phyloP scores from a whole-genome alignment of 2,888 invertebrate species.

The Selenia dentaria region DNA sequence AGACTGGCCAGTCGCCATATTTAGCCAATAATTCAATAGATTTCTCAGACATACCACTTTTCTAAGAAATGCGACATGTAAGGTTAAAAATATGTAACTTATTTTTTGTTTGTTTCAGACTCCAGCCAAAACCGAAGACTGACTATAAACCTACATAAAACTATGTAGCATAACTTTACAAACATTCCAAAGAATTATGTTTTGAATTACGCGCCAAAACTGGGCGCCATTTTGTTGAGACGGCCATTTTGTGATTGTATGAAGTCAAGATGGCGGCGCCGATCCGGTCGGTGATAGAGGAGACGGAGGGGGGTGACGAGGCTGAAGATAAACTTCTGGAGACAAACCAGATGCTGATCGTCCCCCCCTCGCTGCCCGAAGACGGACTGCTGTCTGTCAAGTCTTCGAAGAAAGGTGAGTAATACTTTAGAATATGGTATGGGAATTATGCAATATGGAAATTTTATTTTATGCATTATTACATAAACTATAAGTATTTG shows the following conservation, averaged over 20 bases:
- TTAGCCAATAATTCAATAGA: no score
- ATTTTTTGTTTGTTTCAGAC: constrained; percentile 28
- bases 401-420: constrained; percentile 75
- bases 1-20: no score
- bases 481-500: no score
- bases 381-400: constrained; percentile 55
- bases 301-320: constrained; percentile 54
- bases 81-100: no score
- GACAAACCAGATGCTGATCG: constrained; percentile 49
- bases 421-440: not conserved
- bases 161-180: constrained; percentile 30
- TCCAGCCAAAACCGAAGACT: constrained; percentile 38
- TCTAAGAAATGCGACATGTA: no score
- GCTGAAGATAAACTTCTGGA: constrained; percentile 67
- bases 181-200: constrained; percentile 32
- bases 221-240: constrained; percentile 17
- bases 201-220: constrained; percentile 28
- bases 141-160: constrained; percentile 26
- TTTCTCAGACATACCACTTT: no score
- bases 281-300: constrained; percentile 49
- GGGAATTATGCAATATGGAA: no score
- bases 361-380: constrained; percentile 43
- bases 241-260: constrained; percentile 31
- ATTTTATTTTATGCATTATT: no score
- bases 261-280: constrained; percentile 60